Evolutionary conservation across 2,797 vertebrate species (phyloP).

Genomic region (Rhinogobio ventralis): DNA sequence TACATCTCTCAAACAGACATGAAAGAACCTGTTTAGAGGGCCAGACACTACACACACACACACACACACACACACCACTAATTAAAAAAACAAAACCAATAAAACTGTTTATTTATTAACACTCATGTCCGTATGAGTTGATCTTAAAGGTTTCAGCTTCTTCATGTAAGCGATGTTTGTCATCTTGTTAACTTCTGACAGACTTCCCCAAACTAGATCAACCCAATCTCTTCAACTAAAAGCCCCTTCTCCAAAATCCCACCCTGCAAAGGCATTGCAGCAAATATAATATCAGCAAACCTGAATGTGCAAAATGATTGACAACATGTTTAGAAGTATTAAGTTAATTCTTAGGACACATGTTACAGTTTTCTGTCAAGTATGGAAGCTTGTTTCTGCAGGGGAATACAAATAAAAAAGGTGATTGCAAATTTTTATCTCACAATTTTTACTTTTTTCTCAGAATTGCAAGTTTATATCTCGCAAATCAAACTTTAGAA

Average conservation of each 20-base stretch:
- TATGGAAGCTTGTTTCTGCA: neutral
- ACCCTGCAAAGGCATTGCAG: neutral
- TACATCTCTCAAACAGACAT: constrained; percentile 58
- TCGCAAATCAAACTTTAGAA: neutral
- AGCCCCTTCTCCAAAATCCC: neutral
- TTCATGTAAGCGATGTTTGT: neutral
- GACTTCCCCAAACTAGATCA: neutral
- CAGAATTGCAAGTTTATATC: neutral
- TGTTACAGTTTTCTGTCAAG: neutral
- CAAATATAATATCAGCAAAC: neutral
- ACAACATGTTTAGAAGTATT: neutral
- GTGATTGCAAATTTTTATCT: neutral
- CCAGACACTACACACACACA: constrained; percentile 16
- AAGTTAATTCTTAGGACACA: neutral
- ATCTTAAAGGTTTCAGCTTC: neutral
- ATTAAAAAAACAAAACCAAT: neutral
- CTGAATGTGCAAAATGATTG: neutral
- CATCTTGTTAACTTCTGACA: neutral
- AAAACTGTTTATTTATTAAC: neutral
- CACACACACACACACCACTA: constrained; percentile 27
- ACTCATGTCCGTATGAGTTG: neutral
- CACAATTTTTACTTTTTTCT: neutral
- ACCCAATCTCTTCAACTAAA: neutral
- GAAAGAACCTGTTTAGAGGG: constrained; percentile 56
- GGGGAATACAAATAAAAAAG: neutral